phyloP scores from a whole-genome alignment of 2,888 invertebrate species.

The Gandaritis pyraliata region DNA sequence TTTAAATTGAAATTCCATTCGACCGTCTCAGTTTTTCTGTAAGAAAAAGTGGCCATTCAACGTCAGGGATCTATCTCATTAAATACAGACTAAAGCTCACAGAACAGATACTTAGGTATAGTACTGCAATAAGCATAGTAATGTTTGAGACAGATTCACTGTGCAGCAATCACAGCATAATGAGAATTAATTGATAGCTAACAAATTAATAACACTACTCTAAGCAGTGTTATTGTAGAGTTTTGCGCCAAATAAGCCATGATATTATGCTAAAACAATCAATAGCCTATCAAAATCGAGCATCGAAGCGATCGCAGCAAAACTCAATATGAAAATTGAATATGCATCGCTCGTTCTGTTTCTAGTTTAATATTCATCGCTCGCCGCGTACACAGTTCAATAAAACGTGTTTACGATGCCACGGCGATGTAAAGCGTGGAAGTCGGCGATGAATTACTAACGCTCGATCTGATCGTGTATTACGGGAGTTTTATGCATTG shows the following conservation, averaged over 20 bases:
- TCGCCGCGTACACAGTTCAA: conserved; percentile 66
- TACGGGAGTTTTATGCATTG: conserved; percentile 38
- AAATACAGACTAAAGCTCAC: no score
- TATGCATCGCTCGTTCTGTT: conserved; percentile 58
- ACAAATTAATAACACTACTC: neutral
- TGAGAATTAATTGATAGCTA: no score
- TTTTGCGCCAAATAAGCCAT: neutral
- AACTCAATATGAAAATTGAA: conserved; percentile 61
- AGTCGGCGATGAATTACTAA: conserved; percentile 63
- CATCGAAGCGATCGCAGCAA: conserved; percentile 25
- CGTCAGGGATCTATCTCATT: no score
- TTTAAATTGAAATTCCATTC: no score
- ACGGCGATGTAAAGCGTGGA: conserved; percentile 58
- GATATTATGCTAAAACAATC: conserved; percentile 6
- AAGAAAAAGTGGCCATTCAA: no score
- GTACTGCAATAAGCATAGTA: no score
- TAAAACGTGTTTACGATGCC: conserved; percentile 73
- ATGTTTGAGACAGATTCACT: no score
- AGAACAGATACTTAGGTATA: no score
- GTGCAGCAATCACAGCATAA: no score
- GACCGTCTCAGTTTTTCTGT: no score
- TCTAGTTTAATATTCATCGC: conserved; percentile 71
- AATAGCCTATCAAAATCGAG: conserved; percentile 22
- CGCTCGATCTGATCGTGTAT: conserved; percentile 49
- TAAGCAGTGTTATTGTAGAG: neutral